Evolutionary conservation across 1,140 invertebrate species (phyloP).

Genomic region (Cotesia vestalis): DNA sequence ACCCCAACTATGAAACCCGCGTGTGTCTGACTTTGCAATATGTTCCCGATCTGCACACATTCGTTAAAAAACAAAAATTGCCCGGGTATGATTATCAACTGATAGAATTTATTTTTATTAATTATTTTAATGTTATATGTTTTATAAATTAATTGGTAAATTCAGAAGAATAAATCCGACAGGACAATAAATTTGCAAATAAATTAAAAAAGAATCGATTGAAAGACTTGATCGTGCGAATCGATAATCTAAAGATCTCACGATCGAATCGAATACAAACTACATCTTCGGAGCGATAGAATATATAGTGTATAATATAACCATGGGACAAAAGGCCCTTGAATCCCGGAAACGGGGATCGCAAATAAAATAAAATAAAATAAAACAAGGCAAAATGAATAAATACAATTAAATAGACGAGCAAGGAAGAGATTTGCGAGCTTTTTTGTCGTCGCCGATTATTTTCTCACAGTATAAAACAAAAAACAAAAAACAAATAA

Average conservation of each 20-base stretch:
- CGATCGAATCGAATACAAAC: conserved; percentile 22
- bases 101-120: too few relatives aligned
- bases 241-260: conserved; percentile 27
- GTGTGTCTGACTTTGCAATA: too few relatives aligned
- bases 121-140: not conserved
- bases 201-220: conserved; percentile 19
- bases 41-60: too few relatives aligned
- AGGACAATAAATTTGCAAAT: conserved; percentile 34
- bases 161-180: not conserved
- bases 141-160: not conserved
- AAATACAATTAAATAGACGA: not conserved
- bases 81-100: too few relatives aligned
- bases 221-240: conserved; percentile 17
- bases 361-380: not conserved
- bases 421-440: conserved; percentile 4
- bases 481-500: too few relatives aligned
- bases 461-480: too few relatives aligned
- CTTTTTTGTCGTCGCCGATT: too few relatives aligned
- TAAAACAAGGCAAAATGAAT: not conserved
- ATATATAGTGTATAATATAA: not conserved
- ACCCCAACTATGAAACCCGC: too few relatives aligned
- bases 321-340: not conserved
- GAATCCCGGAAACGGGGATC: conserved; percentile 10
- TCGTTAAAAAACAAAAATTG: too few relatives aligned
- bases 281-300: not conserved